Percentiles rank a stretch among this genome's conserved stretches.
These are phyloP conservation scores for Fabriciana adippe DNA, from an alignment of 2,888 invertebrate genomes.

Conservation along the genomic window DNA sequence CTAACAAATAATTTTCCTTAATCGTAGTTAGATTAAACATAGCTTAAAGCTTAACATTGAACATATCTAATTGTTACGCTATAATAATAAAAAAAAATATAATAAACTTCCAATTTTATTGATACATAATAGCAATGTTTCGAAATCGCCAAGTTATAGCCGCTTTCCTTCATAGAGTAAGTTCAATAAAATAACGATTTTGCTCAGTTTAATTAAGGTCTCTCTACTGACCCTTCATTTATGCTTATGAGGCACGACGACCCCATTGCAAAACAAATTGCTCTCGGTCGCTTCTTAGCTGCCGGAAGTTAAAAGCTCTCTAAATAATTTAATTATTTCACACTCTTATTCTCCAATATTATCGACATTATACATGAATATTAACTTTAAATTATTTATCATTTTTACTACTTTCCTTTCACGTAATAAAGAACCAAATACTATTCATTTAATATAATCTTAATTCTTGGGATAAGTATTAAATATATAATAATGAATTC, in stretches of 20 bases:
- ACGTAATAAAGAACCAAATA: no score
- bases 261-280: constrained; percentile 74
- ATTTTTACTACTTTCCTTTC: no score
- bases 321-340: constrained; percentile 42
- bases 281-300: constrained; percentile 57
- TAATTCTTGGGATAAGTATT: no score
- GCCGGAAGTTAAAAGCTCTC: constrained; percentile 49
- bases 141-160: constrained; percentile 9
- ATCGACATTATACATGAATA: not conserved
- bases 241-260: constrained; percentile 68
- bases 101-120: not conserved
- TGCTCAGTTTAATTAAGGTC: constrained; percentile 74
- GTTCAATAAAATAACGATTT: constrained; percentile 57
- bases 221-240: constrained; percentile 76
- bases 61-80: no score
- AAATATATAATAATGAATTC: no score
- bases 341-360: not conserved
- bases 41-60: no score
- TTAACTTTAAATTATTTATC: not conserved
- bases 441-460: no score
- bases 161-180: constrained; percentile 35
- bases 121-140: not conserved
- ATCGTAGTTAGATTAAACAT: no score
- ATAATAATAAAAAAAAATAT: no score
- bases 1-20: no score